Percentiles rank a stretch among this genome's conserved stretches.
Conservation (phyloP, 2,113 vertebrate genomes). For the Ceyx margarethae region DNA sequence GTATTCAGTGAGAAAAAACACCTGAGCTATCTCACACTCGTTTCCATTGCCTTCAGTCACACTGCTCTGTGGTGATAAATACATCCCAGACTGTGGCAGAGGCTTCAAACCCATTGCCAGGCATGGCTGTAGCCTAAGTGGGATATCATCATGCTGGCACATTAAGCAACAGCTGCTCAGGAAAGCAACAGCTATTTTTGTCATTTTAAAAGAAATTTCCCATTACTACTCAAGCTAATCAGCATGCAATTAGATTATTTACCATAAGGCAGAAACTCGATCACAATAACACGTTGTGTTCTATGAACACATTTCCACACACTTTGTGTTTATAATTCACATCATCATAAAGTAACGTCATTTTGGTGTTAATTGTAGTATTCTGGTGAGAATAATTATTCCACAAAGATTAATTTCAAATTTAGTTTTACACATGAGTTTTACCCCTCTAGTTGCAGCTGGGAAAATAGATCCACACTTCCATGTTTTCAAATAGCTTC, state of each 20-base stretch:
- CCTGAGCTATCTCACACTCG: neutral
- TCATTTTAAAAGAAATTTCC: neutral
- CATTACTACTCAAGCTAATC: neutral
- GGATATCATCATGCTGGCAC: neutral
- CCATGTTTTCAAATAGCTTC: conserved; percentile 21
- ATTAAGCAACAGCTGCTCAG: neutral
- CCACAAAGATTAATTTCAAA: neutral
- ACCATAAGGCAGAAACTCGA: neutral
- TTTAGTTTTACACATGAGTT: neutral
- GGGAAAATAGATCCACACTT: neutral
- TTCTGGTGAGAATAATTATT: neutral
- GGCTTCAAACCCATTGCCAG: neutral
- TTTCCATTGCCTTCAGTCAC: neutral
- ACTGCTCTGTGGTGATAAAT: neutral
- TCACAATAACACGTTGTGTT: neutral
- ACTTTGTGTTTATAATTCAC: neutral
- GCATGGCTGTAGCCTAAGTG: neutral
- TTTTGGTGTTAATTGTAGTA: neutral
- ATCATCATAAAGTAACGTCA: neutral
- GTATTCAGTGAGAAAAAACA: neutral
- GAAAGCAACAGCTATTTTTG: neutral
- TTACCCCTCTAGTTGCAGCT: neutral
- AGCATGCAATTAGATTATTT: neutral
- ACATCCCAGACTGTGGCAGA: neutral
- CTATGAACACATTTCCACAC: neutral